Conservation (phyloP, 2,888 invertebrate species). For the Conchocele bisecta region DNA sequence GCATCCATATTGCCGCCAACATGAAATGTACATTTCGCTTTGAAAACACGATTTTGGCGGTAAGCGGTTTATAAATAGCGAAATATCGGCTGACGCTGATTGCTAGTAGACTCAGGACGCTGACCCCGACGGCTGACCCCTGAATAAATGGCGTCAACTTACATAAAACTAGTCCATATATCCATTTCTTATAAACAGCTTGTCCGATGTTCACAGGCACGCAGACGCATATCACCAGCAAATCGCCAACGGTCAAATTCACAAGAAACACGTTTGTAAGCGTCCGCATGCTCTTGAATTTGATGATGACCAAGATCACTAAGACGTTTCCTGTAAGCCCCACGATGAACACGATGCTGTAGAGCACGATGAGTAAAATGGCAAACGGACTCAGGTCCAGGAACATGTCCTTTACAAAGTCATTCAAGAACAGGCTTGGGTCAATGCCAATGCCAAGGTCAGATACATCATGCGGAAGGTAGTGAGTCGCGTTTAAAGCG, state of each 20-base stretch:
- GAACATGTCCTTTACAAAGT: no score
- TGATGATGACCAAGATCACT: conserved; percentile 68
- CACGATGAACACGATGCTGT: conserved; percentile 64
- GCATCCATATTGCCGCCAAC: conserved; percentile 65
- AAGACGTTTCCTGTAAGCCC: conserved; percentile 72
- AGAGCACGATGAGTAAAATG: conserved; percentile 66
- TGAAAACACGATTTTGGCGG: conserved; percentile 68
- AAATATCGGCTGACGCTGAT: conserved; percentile 73
- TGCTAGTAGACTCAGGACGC: conserved; percentile 69
- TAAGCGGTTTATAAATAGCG: conserved; percentile 68
- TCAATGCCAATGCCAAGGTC: no score
- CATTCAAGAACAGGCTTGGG: no score
- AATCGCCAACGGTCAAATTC: conserved; percentile 72
- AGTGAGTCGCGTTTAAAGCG: no score
- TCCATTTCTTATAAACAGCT: conserved; percentile 70
- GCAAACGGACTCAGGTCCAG: conserved; percentile 58
- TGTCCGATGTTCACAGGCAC: conserved; percentile 72
- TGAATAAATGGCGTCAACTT: conserved; percentile 71
- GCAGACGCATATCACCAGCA: conserved; percentile 71
- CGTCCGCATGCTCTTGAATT: conserved; percentile 72
- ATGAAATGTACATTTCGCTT: conserved; percentile 63
- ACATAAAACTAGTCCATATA: conserved; percentile 69
- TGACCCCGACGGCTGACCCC: conserved; percentile 70
- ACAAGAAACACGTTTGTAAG: conserved; percentile 73
- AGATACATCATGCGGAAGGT: no score